phyloP scores from a whole-genome alignment of 2,113 vertebrate species.

The Rhipidura dahli region DNA sequence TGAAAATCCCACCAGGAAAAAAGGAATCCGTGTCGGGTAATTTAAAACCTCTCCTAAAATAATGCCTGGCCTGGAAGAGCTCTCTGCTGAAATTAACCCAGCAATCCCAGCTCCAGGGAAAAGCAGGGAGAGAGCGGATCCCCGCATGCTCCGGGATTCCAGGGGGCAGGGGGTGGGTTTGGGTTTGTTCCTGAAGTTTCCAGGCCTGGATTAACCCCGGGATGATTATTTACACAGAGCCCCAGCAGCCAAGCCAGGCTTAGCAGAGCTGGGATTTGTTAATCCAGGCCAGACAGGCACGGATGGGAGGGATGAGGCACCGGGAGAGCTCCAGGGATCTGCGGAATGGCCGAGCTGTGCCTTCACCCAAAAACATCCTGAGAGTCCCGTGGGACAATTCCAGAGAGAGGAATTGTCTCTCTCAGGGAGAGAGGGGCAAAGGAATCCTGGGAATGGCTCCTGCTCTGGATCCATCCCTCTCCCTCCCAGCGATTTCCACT shows the following conservation, averaged over 20 bases:
- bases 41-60: conserved; percentile 23
- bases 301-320: background rate
- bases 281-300: background rate
- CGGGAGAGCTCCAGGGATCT: background rate
- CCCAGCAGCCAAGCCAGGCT: background rate
- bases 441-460: background rate
- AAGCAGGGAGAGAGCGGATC: background rate
- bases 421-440: background rate
- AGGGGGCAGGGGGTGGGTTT: background rate
- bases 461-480: background rate
- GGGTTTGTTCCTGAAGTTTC: background rate
- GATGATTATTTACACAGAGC: background rate
- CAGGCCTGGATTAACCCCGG: background rate
- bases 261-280: background rate
- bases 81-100: background rate
- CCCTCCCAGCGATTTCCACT: background rate
- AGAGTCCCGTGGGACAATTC: background rate
- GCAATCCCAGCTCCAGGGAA: background rate
- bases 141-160: background rate
- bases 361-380: fast-evolving
- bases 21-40: conserved; percentile 14
- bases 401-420: background rate
- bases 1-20: conserved; percentile 46
- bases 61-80: background rate
- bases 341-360: fast-evolving